Base-by-base conservation (phyloP, 2,797 vertebrate species). In the Rousettus madagascariensis region DNA sequence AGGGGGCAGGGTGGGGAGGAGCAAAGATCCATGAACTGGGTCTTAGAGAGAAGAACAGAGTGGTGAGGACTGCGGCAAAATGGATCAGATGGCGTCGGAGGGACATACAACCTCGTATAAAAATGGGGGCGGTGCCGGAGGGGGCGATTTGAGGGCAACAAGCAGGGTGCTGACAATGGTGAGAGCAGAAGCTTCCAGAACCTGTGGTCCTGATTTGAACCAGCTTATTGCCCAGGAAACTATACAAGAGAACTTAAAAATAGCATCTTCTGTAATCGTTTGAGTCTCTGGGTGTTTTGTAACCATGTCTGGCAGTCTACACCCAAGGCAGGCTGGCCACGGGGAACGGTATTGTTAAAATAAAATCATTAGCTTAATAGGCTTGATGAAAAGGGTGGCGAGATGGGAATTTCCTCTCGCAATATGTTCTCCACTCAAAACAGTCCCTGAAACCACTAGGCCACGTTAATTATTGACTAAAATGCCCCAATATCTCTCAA, bases 321-420 rank as follows among this genome's bases (percentile, higher is more conserved):
- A 92, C 95, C 90, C 90, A 94, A 96, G 89, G 95, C 91, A 93
- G 92, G 46, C 57, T 66, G 65, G 93, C 80, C 96, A 78, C 88
- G 89, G 55, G 13, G 19, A 90, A 80, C 94, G 95, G 43, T 71
- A 93, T 22, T 89, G 96, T 95, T 97, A 95, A 93, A 97, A 96
- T 96, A 97, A 96, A 96, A 95, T 95, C 95, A 93, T 97, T 97
- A 96, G 93, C 95, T 96, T 96, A 97, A 97, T 97, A 97, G 96
- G 95, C 93, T 96, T 11, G 97, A 88, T 80, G 92, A 97, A 97
- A 97, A 49, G 10, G 22, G 94, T 79, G 51, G 51, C 2, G 33
- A 97, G 97, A 87, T 66, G 49, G 82, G 80, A 86, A 95, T 95
- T 96, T 97, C 96, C 63, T 91, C 84, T 95, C 33, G 57, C 93